Conservation (phyloP, 2,797 vertebrate species). For the Salmo trutta region DNA sequence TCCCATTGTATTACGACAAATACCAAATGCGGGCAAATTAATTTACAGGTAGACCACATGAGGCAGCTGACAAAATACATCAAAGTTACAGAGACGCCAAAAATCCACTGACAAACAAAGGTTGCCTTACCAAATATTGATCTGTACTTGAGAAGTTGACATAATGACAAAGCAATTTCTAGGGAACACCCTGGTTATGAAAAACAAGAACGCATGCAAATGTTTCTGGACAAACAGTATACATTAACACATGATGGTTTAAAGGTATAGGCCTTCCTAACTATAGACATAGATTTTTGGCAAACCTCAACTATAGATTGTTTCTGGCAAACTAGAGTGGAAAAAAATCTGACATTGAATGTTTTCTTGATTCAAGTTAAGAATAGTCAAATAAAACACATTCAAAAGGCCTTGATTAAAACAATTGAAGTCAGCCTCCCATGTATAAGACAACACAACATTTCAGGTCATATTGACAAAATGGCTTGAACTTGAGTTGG, state of each 20-base stretch:
- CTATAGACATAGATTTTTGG: no score
- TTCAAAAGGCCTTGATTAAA: neutral
- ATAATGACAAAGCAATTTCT: neutral
- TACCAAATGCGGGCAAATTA: neutral
- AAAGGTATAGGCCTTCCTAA: neutral
- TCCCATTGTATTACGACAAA: neutral
- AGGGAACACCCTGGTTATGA: neutral
- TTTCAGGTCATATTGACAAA: slow-evolving; percentile 39
- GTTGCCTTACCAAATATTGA: neutral
- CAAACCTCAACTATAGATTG: neutral
- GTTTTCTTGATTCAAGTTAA: slow-evolving; percentile 35
- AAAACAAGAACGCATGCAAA: slow-evolving; percentile 30
- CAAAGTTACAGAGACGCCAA: neutral
- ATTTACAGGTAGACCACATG: no score
- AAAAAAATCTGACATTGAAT: slow-evolving; percentile 7
- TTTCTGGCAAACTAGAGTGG: neutral
- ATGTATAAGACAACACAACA: slow-evolving; percentile 34
- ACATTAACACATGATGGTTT: slow-evolving; percentile 4
- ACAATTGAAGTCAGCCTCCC: slow-evolving; percentile 44
- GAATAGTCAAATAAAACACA: slow-evolving; percentile 18
- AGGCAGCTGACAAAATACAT: neutral
- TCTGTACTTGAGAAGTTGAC: neutral
- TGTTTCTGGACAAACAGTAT: slow-evolving; percentile 66
- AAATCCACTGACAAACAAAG: neutral
- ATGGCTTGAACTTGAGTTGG: slow-evolving; percentile 52